Percentiles rank a stretch among this genome's conserved stretches.
Evolutionary conservation across 2,113 vertebrate species (phyloP).

Genomic region (Columba janthina): DNA sequence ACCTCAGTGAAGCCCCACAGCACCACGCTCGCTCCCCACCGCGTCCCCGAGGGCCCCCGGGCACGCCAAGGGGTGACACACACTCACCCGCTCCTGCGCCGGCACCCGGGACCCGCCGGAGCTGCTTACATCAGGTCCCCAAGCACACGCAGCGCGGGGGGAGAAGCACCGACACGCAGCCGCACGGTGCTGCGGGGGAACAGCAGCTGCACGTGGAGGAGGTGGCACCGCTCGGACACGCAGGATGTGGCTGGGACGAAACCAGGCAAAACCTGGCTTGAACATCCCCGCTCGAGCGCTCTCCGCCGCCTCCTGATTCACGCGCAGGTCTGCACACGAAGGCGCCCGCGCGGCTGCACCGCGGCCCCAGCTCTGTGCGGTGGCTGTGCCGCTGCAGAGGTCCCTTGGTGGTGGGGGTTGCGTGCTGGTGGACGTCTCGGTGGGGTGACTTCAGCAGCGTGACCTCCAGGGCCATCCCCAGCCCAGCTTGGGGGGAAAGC

Average conservation of each 20-base stretch:
- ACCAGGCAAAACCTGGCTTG: not conserved
- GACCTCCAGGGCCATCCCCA: not conserved
- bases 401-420: not conserved
- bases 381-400: not conserved
- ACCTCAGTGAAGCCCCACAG: not conserved
- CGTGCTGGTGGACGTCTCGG: rapidly evolving
- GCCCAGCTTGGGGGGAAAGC: not conserved
- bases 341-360: rapidly evolving
- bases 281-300: not conserved
- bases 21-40: not conserved
- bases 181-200: rapidly evolving
- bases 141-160: rapidly evolving
- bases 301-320: not conserved
- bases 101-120: not conserved
- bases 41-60: rapidly evolving
- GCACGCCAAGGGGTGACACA: not conserved
- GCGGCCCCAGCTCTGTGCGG: rapidly evolving
- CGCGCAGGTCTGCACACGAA: not conserved
- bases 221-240: not conserved
- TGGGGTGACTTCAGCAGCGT: no score
- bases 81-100: not conserved
- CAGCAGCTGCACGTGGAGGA: not conserved
- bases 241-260: not conserved
- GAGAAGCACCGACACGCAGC: rapidly evolving
- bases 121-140: not conserved